Evolutionary conservation across 1,140 invertebrate genomes (phyloP), one percentile per base, ranked within the genome.

Genomic region (Belonocnema kinseyi): DNA sequence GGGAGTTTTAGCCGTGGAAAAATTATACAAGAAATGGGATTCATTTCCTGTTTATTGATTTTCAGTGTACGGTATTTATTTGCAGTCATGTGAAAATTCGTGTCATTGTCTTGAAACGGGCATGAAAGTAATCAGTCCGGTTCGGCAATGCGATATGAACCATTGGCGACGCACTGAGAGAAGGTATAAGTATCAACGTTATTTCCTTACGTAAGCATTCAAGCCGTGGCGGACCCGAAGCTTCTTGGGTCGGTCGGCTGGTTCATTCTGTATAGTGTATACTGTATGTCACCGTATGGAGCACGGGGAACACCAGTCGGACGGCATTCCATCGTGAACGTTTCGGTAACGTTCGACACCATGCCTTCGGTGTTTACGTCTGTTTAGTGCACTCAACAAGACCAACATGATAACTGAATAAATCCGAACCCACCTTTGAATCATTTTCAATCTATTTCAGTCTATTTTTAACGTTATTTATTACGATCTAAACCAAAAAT

Each of bases 301-400:
- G 85, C 79, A 81, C 81, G 83, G 82, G 78, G 82, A 83, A 82
- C 87, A 88, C 88, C 87, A 87, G 87, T 88, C 87, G 77, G 85
- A 88, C 87, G 84, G 86, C 87, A 89, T 89, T 89, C 88, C 88
- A 88, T 86, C 87, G 88, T 88, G 88, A 89, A 88, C 87, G 87
- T 89, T 89, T 89, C 85, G 86, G 86, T 88, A 89, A 89, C 80
- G 80, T 81, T 82, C 79, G 79, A 82, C 83, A 82, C 80, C 80
- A 79, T 77, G 78, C 78, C 80, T 80, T 72, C 80, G 80, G 75
- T 76, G 83, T 80, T 82, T 80, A 77, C 77, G 74, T 77, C 78
- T 82, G 78, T 79, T 80, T 77, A 73, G 21, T 80, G 73, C 50
- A 71, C 50, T 33, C 73, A 61, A 72, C 74, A 66, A 51, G n/a